These are phyloP conservation scores for Heliconius ethilla DNA, from an alignment of 2,888 invertebrate genomes.

Conservation along the genomic window DNA sequence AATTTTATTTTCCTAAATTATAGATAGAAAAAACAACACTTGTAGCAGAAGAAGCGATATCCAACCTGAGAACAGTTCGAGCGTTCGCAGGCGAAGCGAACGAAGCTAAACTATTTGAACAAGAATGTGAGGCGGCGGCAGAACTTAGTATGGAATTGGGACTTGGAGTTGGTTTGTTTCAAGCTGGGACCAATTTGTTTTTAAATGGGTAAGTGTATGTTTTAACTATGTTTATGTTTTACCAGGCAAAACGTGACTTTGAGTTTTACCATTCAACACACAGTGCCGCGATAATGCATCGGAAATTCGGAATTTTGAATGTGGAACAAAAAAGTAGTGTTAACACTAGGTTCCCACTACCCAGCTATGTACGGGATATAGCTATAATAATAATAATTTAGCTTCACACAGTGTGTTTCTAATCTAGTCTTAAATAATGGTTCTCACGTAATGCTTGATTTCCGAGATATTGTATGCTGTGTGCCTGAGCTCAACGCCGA, in stretches of 20 bases:
- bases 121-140: conserved; percentile 88
- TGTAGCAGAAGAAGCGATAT: conserved; percentile 95
- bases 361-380: neutral
- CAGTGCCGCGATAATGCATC: neutral
- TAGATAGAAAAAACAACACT: conserved; percentile 92
- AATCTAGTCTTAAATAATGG: too few species aligned
- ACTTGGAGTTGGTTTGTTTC: conserved; percentile 95
- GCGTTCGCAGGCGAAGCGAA: conserved; percentile 96
- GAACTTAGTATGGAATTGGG: conserved; percentile 90
- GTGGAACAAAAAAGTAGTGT: neutral
- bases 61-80: conserved; percentile 96
- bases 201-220: conserved; percentile 83
- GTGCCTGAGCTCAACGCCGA: neutral
- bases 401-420: too few species aligned
- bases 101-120: conserved; percentile 87
- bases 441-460: neutral
- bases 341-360: neutral
- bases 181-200: conserved; percentile 92
- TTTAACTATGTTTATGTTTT: neutral
- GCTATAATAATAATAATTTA: too few species aligned
- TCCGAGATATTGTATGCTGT: neutral
- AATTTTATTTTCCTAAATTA: conserved; percentile 12
- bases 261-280: neutral
- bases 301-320: neutral
- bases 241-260: neutral